Evolutionary conservation across 2,797 vertebrate species (phyloP).

Genomic region (Rhabdophis nuchalis): DNA sequence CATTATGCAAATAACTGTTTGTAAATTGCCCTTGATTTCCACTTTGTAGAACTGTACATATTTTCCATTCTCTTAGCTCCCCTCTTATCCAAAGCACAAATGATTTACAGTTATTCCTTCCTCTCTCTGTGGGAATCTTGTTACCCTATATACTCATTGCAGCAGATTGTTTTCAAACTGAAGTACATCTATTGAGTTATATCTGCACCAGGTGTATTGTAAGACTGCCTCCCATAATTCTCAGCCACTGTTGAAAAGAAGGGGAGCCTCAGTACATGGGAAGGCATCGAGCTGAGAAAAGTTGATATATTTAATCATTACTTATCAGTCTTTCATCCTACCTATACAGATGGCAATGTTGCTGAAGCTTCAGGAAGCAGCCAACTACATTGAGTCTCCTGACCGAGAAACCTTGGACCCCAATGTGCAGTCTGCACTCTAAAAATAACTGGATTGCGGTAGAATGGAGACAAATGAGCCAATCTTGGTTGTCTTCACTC

Average conservation of each 20-base stretch:
- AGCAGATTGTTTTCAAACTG: neutral
- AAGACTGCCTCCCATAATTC: neutral
- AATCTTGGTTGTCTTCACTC: slow-evolving; percentile 18
- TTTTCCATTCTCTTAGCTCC: neutral
- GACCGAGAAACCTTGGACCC: slow-evolving; percentile 88
- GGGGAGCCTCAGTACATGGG: neutral
- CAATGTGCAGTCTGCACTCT: slow-evolving; percentile 72
- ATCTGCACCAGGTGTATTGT: neutral
- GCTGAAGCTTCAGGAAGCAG: slow-evolving; percentile 96
- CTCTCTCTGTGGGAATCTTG: neutral
- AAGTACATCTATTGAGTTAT: neutral
- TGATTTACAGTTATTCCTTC: neutral
- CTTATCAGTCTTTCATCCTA: neutral
- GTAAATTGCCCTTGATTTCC: neutral
- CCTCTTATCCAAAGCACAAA: neutral
- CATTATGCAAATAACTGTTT: neutral
- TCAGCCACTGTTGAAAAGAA: neutral
- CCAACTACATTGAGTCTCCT: slow-evolving; percentile 95
- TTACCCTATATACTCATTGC: neutral
- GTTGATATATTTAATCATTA: neutral
- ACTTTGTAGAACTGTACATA: neutral
- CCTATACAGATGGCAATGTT: slow-evolving; percentile 92
- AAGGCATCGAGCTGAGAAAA: neutral
- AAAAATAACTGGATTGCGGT: slow-evolving; percentile 44
- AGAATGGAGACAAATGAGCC: slow-evolving; percentile 46